Base-by-base conservation (phyloP, 2,113 vertebrate genomes). In the Heterotis niloticus region DNA sequence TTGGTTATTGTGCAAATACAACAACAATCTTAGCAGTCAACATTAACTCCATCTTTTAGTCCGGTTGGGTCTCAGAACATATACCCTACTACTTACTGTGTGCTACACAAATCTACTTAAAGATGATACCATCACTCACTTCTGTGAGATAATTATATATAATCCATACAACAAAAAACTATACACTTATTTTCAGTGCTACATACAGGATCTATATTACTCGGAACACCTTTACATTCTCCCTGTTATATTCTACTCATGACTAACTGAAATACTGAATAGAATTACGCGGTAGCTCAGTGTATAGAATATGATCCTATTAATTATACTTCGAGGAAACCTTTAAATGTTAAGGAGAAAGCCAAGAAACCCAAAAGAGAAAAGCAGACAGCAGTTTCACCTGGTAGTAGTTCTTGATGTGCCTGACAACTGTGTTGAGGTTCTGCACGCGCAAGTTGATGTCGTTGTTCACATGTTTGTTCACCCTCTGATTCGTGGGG, bases 381-480 rank as follows among this genome's bases (percentile, higher is more conserved):
- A 78, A 64, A 64, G 7, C 10, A 12, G 60, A 26, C 44, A 56
- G 24, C 13, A 18, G 18, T 10, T 89, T 86, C 85, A 95, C 95
- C 95, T 96, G 95, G 84, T 96, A 96, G 81, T 95, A 96, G 83
- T 91, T 93, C 87, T 95, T 96, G 68, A 96, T 94, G 86, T 91
- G 95, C 79, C 94, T 88, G 85, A 94, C 89, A 77, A 96, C 80
- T 82, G 94, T 92, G 75, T 91, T 93, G 78, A 96, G 87, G 82
- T 96, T 96, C 87, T 96, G 95, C 78, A 95, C 92, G 14, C 95
- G 92, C 28, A 96, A 92, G 83, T 92, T 94, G 65, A 90, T 81
- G 0, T 96, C 94, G 9, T 93, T 94, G 84, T 96, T 95, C 16
- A 96, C 90, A 0, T 94, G 91, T 65, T 93, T 94, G 87, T 96